Base-by-base conservation (phyloP, 2,888 invertebrate species). In the Epinotia demarniana region DNA sequence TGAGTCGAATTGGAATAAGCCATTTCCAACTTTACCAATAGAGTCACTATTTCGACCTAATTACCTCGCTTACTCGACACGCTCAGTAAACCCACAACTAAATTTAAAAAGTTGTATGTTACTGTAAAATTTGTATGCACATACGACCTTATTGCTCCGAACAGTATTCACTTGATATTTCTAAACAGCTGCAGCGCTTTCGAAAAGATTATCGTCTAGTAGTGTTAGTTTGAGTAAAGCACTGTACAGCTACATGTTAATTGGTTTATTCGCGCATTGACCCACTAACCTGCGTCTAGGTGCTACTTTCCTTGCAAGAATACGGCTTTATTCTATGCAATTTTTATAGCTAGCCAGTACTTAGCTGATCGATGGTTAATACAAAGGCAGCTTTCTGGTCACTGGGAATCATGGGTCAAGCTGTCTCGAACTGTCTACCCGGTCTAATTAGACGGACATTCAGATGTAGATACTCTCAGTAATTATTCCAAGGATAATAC, bases 261-360 rank as follows among this genome's bases (percentile, higher is more conserved):
- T 75, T 75, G 67, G 75, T 72, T 53, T 64, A 49, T 72, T 71
- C n/a, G 57, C 60, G 55, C 43, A 60, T 49, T 67, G 75, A 75
- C 72, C 75, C 62, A 72, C 61, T 75, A 72, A 72, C 75, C 75
- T 57, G 19, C 55, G 63, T 9, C 61, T 39, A 64, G 69, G 13
- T 43, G 70, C 69, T 70, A 67, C 73, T 67, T 70, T 75, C 64
- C 60, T 70, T 66, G 60, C 58, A 27, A 55, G 64, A 49, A 55
- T 75, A 69, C 69, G n/a, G 23, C 58, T 60, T 68, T 43, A 11
- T 18, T 39, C 58, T 57, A 68, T 53, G 66, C 53, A 46, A 58
- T 43, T 19, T 58, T 43, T 39, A 33, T 66, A 55, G 57, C 12
- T 68, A 43, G 43, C n/a, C 6, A 12, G 19, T 43, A 58, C n/a